Base-by-base conservation (phyloP, 2,113 vertebrate species). In the Arvicanthis niloticus region DNA sequence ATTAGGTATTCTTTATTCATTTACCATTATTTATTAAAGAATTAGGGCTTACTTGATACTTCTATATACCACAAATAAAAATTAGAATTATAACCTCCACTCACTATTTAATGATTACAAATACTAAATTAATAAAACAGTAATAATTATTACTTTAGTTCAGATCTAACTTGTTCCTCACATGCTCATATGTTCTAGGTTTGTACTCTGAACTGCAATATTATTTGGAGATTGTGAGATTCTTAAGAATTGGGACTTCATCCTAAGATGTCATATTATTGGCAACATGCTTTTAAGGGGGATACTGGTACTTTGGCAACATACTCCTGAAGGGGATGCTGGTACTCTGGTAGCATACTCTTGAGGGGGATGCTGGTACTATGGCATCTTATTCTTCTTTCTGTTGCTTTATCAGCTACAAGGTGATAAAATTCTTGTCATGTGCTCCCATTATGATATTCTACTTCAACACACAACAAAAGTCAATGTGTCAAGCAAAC, bases 1-100 rank as follows among this genome's bases (percentile, higher is more conserved):
- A 89, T 76, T 96, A 4, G 29, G 29, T 84, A 91, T 97, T 21
- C 62, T 91, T 84, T 80, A 58, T 48, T 78, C 22, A 84, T 22
- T 77, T 21, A 70, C 24, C 78, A 73, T 24, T 82, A 56, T 96
- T 77, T 56, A 70, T 37, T 76, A 58, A 94, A 13, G 34, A 15
- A 1, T 6, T 90, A 40, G 15, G 76, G 9, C 94, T 48, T 95
- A 42, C 11, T 13, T 60, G 37, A 73, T 11, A 72, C 37, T 91
- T 5, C 21, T 93, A 86, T 22, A 45, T 19, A 80, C 3, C 51
- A 40, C 24, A 68, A 45, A 89, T 87, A 91, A 96, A 88, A 67
- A 26, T 56, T 3, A 1, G 91, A 91, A 87, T 31, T 68, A 53
- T 77, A 65, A 1, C 53, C 1, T 77, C 40, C 10, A 37, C 51